Evolutionary conservation across 1,140 invertebrate genomes (phyloP), one percentile per base, ranked within the genome.

Genomic region (Centruroides sculpturatus): DNA sequence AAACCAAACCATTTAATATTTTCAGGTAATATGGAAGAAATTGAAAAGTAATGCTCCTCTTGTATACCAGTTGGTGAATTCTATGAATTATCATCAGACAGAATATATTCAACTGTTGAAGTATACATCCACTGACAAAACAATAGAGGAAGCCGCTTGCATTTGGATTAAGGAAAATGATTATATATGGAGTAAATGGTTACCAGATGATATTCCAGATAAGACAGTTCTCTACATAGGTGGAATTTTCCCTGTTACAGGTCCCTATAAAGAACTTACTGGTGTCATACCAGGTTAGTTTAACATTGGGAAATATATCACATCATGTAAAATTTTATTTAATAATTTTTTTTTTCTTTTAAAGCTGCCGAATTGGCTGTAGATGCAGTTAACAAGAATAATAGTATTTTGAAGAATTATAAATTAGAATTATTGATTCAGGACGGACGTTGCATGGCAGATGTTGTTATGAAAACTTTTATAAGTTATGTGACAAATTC

Each of bases 391-490:
- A 89, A 91, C 68, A 59, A 67, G 0, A 82, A 86, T 68, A 66
- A 68, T 0, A 74, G 73, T 0, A 70, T 89, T 9, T 71, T 74
- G 0, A 79, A 84, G 66, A 85, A 87, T 67, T 52, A 68, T 12
- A 74, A 78, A 10, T 69, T 91, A 1, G 69, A 78, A 9, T 60
- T 89, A 11, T 58, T 80, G 5, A 73, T 77, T 0, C 75, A 77
- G 41, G 81, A 90, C 68, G 87, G 85, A 0, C 76, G 83, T 61
- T 92, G 88, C 71, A 78, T 81, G 57, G 74, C 85, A 0, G 86
- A 89, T 69, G 78, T 80, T 62, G 87, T 88, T 1, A 84, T 90
- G 81, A 85, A 83, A 66, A 76, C 81, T 0, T 89, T 89, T 70
- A 87, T 91, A 55, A 81, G 86, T 59, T 86, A 84, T 64, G 82